These are phyloP conservation scores for Callipepla californica DNA, from an alignment of 2,113 vertebrate species.

Conservation along the genomic window DNA sequence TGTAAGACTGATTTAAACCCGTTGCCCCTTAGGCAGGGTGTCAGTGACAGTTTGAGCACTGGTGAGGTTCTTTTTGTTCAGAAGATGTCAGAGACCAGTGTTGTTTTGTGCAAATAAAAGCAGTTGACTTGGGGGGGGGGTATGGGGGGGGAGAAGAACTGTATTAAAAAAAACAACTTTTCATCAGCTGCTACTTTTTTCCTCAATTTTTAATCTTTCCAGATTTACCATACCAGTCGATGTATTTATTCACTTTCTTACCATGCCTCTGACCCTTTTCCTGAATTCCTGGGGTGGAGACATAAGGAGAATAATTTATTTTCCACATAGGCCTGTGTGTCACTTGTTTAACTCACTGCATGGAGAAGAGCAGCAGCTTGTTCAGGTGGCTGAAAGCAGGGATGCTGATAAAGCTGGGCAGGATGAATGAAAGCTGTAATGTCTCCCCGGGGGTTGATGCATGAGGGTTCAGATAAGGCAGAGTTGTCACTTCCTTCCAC, in stretches of 20 bases:
- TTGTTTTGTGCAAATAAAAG: background rate
- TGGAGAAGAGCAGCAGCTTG: constrained; percentile 46
- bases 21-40: background rate
- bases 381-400: constrained; percentile 68
- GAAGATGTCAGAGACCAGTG: background rate
- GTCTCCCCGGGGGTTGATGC: constrained; percentile 67
- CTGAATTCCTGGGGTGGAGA: background rate
- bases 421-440: constrained; percentile 78
- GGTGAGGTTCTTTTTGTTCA: background rate
- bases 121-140: background rate
- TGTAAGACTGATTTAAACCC: background rate
- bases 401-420: constrained; percentile 70
- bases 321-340: constrained; percentile 5
- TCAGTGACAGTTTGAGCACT: background rate
- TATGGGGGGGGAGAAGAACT: background rate
- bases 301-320: background rate
- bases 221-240: constrained; percentile 39
- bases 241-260: constrained; percentile 17
- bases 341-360: background rate
- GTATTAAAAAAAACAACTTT: background rate
- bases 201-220: constrained; percentile 20
- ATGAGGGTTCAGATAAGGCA: constrained; percentile 18
- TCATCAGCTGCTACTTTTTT: constrained; percentile 1
- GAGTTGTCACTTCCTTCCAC: constrained; percentile 16
- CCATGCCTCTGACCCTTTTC: constrained; percentile 16